Conservation (phyloP, 2,888 invertebrate genomes). For the Liposcelis brunnea region DNA sequence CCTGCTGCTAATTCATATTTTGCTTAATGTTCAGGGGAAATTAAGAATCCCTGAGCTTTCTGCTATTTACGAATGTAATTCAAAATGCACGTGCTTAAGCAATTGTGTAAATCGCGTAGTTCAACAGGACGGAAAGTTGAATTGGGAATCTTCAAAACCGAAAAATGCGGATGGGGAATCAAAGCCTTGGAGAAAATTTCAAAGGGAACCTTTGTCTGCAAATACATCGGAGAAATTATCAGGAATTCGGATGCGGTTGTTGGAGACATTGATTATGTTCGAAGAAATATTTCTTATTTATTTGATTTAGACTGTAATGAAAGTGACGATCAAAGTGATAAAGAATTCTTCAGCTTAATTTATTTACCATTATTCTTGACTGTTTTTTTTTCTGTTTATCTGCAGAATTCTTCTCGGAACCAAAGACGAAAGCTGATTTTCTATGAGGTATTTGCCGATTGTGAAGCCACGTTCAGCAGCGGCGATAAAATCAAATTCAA, state of each 20-base stretch:
- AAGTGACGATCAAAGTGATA: too few relatives aligned
- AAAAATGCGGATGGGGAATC: background rate
- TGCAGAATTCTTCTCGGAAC: too few relatives aligned
- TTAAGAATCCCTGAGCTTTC: constrained; percentile 36
- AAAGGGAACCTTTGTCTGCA: background rate
- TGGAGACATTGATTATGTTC: background rate
- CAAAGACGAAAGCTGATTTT: too few relatives aligned
- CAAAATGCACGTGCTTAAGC: background rate
- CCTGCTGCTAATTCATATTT: constrained; percentile 31
- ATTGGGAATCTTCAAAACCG: background rate
- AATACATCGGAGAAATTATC: background rate
- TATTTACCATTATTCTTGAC: too few relatives aligned
- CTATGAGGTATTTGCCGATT: too few relatives aligned
- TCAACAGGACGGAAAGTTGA: background rate
- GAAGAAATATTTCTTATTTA: background rate
- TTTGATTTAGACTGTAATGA: background rate
- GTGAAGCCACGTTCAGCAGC: too few relatives aligned
- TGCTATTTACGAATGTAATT: background rate
- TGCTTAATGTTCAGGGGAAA: constrained; percentile 47
- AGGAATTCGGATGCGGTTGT: background rate
- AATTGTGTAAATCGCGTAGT: background rate
- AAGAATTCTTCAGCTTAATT: too few relatives aligned
- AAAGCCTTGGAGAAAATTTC: background rate
- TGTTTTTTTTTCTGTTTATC: too few relatives aligned
- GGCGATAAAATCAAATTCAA: too few relatives aligned